These are phyloP conservation scores for Agelaius phoeniceus DNA, from an alignment of 2,113 vertebrate genomes.

Conservation along the genomic window DNA sequence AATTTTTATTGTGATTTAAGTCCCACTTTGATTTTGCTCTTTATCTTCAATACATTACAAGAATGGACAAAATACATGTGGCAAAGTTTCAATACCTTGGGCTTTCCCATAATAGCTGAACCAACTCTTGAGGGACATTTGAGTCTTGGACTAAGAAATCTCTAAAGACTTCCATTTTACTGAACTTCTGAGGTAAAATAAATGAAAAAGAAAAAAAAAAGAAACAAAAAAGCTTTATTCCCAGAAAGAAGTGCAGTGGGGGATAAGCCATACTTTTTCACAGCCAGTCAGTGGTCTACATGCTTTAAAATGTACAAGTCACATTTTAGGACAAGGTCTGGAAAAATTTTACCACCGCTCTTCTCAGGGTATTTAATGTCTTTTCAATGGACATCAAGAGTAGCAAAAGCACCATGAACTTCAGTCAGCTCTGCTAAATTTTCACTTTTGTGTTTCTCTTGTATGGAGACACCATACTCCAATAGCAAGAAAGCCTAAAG, in stretches of 20 bases:
- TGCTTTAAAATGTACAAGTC: not conserved
- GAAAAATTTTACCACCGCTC: not conserved
- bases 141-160: not conserved
- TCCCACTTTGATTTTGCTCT: not conserved
- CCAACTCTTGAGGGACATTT: not conserved
- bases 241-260: not conserved
- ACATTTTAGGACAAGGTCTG: not conserved
- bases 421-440: not conserved
- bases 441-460: not conserved
- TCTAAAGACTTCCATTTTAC: not conserved
- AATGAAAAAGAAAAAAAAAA: not conserved
- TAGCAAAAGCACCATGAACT: not conserved
- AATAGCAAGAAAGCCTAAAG: not conserved
- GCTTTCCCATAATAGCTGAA: not conserved
- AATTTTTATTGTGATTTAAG: not conserved
- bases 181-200: not conserved
- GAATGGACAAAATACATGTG: not conserved
- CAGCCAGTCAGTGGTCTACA: not conserved
- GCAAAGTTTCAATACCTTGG: not conserved
- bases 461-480: not conserved
- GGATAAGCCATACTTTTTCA: not conserved
- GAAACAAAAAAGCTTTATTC: not conserved
- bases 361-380: not conserved
- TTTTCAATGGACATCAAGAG: not conserved
- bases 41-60: not conserved